These are phyloP conservation scores for Panzeria rudis DNA, from an alignment of 2,888 invertebrate genomes.

Conservation along the genomic window DNA sequence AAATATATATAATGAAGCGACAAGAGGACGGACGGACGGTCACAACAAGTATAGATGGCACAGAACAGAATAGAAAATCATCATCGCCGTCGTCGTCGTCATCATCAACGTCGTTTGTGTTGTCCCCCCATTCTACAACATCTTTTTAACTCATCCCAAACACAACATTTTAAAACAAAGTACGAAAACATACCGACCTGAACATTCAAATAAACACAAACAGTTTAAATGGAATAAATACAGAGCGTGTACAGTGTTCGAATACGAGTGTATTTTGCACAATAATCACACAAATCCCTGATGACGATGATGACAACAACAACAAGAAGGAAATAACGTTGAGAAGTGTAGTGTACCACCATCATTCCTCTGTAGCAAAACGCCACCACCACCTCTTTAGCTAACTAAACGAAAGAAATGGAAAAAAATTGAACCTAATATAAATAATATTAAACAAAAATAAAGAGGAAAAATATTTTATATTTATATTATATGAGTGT, in stretches of 20 bases:
- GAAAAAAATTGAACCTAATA: constrained; percentile 53
- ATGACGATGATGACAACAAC: constrained; percentile 10
- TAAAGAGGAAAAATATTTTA: constrained; percentile 26
- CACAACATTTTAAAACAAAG: constrained; percentile 60
- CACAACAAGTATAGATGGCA: not conserved
- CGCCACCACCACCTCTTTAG: constrained; percentile 41
- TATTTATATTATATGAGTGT: constrained; percentile 3
- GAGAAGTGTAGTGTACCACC: constrained; percentile 33
- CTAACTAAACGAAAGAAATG: constrained; percentile 51
- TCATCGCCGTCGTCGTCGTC: not conserved
- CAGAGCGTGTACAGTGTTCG: constrained; percentile 47
- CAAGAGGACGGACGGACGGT: constrained; percentile 23
- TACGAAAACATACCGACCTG: constrained; percentile 27
- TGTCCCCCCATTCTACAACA: constrained; percentile 36
- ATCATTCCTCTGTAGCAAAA: constrained; percentile 16
- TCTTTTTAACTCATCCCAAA: constrained; percentile 55
- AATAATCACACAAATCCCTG: constrained; percentile 52
- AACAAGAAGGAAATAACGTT: constrained; percentile 16
- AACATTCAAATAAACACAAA: constrained; percentile 50
- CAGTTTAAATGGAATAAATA: constrained; percentile 45
- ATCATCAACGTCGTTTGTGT: not conserved
- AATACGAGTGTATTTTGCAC: constrained; percentile 43
- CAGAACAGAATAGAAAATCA: constrained; percentile 52
- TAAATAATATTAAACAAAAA: constrained; percentile 36
- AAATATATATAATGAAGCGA: constrained; percentile 45